Evolutionary conservation across 2,888 invertebrate genomes (phyloP).

Genomic region (Orthosia incerta): DNA sequence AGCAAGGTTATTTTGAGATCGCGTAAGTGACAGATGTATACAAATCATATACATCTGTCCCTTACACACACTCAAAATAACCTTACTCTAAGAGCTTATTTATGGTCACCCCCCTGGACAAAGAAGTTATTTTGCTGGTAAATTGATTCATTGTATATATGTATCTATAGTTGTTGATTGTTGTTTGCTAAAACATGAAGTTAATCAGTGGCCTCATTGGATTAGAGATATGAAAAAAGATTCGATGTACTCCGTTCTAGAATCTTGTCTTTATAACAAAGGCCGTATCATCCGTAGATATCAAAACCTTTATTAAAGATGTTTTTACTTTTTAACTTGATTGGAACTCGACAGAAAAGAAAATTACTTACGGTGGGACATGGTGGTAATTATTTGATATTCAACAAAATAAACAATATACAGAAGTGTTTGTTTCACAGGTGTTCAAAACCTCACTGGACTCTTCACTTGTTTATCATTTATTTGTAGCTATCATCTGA

Average conservation of each 20-base stretch:
- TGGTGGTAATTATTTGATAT: slow-evolving; percentile 41
- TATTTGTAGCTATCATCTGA: slow-evolving; percentile 71
- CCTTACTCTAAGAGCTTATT: no score
- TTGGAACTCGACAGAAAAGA: background rate
- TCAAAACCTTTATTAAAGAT: background rate
- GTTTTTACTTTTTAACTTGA: background rate
- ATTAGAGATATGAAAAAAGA: background rate
- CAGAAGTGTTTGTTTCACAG: slow-evolving; percentile 40
- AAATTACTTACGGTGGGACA: slow-evolving; percentile 73
- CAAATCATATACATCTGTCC: no score
- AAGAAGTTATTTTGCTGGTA: background rate
- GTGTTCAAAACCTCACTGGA: slow-evolving; percentile 60
- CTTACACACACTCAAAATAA: no score
- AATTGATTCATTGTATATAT: background rate
- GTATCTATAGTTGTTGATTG: background rate
- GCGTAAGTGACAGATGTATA: no score
- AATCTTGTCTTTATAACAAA: slow-evolving; percentile 18
- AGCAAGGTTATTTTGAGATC: no score
- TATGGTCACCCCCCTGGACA: no score
- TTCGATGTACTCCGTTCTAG: background rate
- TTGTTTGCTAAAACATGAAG: slow-evolving; percentile 3
- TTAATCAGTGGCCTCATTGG: background rate
- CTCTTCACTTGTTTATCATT: slow-evolving; percentile 65
- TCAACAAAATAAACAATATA: slow-evolving; percentile 42
- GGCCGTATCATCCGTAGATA: background rate